Evolutionary conservation across 2,797 vertebrate species (phyloP).

Genomic region (Anomalospiza imberbis): DNA sequence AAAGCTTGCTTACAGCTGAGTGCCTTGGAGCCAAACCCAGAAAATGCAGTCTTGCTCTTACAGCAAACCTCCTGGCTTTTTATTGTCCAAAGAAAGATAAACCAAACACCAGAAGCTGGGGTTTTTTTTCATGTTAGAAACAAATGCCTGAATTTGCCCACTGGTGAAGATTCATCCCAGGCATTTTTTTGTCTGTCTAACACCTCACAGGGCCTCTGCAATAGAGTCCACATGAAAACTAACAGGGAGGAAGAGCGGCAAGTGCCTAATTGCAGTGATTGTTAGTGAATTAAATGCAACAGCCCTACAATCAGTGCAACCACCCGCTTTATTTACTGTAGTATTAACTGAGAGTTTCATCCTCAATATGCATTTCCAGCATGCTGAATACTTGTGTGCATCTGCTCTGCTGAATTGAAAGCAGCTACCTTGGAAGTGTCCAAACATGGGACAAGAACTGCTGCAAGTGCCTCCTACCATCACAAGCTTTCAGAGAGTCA

Average conservation of each 20-base stretch:
- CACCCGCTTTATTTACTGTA: background rate
- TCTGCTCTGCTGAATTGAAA: background rate
- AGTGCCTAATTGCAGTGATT: background rate
- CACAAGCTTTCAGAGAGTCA: background rate
- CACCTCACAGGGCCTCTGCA: background rate
- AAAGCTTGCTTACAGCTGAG: conserved; percentile 24
- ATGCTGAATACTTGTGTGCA: background rate
- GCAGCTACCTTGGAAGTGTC: background rate
- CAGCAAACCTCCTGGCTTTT: background rate
- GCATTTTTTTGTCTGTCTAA: background rate
- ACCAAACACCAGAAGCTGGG: background rate
- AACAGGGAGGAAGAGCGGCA: background rate
- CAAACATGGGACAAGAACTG: background rate
- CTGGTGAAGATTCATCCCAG: background rate
- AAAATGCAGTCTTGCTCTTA: background rate
- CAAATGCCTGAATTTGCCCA: background rate
- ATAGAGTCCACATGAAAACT: background rate
- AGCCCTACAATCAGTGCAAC: background rate
- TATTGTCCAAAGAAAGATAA: background rate
- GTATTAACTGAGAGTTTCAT: background rate
- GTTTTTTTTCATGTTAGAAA: background rate
- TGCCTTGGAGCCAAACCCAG: background rate
- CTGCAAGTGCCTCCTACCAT: background rate
- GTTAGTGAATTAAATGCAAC: background rate
- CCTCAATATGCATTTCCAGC: background rate